Base-by-base conservation (phyloP, 2,797 vertebrate species). In the Protosalanx chinensis region DNA sequence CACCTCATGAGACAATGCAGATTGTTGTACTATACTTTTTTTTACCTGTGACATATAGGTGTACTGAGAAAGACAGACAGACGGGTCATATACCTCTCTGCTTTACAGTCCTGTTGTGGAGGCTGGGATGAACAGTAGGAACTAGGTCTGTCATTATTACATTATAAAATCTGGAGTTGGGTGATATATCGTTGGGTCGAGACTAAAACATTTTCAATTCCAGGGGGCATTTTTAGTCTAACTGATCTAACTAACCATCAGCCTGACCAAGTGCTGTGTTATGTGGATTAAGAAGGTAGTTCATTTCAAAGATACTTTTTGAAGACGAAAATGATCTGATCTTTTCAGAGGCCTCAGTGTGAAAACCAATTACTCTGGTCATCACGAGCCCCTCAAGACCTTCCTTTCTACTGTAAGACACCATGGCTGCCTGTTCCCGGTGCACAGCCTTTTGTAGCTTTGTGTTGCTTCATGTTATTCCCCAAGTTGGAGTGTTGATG, bases 401-500 rank as follows among this genome's bases (percentile, higher is more conserved):
- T 32, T 64, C 79, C 20, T 30, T 60, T 32, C 61, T 77, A n/a
- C 18, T n/a, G 18, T n/a, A 56, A n/a, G 4, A 56, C 67, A 68
- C 70, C 41, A 60, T 32, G 57, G 70, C 73, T 81, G 72, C 49
- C 69, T 84, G 83, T 80, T 79, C 78, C 87, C 79, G 76, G 74
- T 75, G 77, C 80, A 81, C 82, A 58, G 7, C 76, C 76, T 82
- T 79, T 84, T 82, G 78, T 81, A 81, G 74, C 64, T 23, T 65
- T 27, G 51, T 37, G 53, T 63, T 70, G 20, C 72, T 74, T 64
- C 16, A 72, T 73, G 71, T 79, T 79, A 81, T 87, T 84, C 72
- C 61, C 72, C 78, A 79, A 81, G 80, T 88, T 80, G 84, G 84
- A 83, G 79, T 85, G 87, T 64, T 89, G 89, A 91, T 89, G 84